phyloP scores from a whole-genome alignment of 1,140 invertebrate genomes.

The Meloidogyne floridensis region DNA sequence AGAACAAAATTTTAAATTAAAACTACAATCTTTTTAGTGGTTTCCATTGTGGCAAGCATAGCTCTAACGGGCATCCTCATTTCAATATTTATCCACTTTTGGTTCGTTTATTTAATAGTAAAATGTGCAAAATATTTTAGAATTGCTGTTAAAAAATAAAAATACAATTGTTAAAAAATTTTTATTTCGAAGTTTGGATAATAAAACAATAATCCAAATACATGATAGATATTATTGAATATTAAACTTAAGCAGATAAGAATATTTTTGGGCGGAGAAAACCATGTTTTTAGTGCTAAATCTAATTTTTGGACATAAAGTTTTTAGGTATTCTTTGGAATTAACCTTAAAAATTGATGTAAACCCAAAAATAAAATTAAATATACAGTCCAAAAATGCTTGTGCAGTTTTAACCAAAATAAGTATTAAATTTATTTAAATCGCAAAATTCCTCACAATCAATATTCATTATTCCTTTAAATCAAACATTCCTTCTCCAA shows the following conservation, averaged over 20 bases:
- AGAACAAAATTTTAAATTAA: not conserved
- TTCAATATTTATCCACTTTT: conserved; percentile 42
- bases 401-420: not conserved
- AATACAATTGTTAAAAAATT: not conserved
- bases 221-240: too few species aligned
- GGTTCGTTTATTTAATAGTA: conserved; percentile 48
- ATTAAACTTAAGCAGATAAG: too few species aligned
- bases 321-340: not conserved
- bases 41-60: conserved; percentile 43
- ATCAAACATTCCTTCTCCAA: not conserved
- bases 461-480: not conserved
- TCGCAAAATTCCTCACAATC: not conserved
- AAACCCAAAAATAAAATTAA: too few species aligned
- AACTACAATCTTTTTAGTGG: conserved; percentile 39
- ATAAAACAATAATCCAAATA: too few species aligned
- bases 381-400: not conserved
- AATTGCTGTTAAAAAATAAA: not conserved
- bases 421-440: not conserved
- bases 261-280: too few species aligned
- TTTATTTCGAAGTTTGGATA: too few species aligned
- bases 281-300: too few species aligned
- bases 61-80: conserved; percentile 42
- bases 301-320: too few species aligned
- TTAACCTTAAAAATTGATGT: not conserved
- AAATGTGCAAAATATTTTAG: conserved; percentile 53